Evolutionary conservation across 2,797 vertebrate species (phyloP), one percentile per base, ranked within the genome.

Genomic region (Champsocephalus esox): DNA sequence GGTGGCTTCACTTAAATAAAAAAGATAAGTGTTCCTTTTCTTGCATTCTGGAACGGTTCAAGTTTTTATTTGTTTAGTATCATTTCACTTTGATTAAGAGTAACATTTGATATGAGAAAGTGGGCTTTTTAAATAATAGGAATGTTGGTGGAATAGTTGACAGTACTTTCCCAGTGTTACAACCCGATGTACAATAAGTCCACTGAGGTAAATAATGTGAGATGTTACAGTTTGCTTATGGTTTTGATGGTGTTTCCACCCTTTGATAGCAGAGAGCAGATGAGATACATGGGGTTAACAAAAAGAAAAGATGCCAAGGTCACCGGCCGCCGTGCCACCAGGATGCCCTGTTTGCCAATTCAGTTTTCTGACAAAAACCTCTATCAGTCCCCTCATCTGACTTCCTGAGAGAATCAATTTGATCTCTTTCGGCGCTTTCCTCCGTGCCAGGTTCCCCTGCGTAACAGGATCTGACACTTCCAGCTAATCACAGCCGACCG

Each of bases 371-470:
- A 34, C 62, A 52, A 10, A 73, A 73, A 54, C n/a, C 48, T 59
- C 57, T 49, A 76, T 66, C 64, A 48, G 49, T 44, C 38, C 16
- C 5, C 9, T 71, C 48, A 46, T 70, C 45, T 60, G n/a, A 56
- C 51, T 44, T 62, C 28, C 73, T 44, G 19, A 77, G 34, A 55
- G 62, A 81, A 70, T 68, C 11, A 14, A 34, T 60, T 44, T n/a
- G 19, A 46, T 73, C 48, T 63, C 49, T 48, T 46, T 54, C 28
- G 54, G 63, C 44, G 34, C 45, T 56, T 62, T 46, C 70, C 32
- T 73, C 38, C 44, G 0, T 49, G 65, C 38, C 19, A 50, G 34
- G 43, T 60, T 73, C 34, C 48, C 32, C 67, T 55, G 60, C 24
- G 66, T 67, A 55, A 59, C n/a, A 3, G 54, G 43, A 34, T 54